Evolutionary conservation across 2,113 vertebrate genomes (phyloP).

Genomic region (Collichthys lucidus): DNA sequence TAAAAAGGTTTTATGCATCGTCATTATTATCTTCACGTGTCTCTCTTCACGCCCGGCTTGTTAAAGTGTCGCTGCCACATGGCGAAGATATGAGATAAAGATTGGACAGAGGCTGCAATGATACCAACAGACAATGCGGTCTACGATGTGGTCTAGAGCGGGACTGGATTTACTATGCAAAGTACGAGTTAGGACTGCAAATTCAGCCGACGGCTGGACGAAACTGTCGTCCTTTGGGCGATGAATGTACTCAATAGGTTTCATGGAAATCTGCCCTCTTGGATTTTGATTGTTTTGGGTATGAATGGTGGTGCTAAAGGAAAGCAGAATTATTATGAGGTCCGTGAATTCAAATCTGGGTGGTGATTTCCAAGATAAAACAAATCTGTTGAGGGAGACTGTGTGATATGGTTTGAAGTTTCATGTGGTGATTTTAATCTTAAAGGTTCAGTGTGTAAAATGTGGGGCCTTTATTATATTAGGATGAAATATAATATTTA

Average conservation of each 20-base stretch:
- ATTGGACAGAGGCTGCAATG: neutral
- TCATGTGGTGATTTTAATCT: no score
- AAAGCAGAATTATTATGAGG: no score
- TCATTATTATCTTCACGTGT: slow-evolving; percentile 27
- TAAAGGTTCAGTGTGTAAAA: no score
- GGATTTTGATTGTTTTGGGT: neutral
- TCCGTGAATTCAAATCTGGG: no score
- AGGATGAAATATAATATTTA: no score
- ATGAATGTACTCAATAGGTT: neutral
- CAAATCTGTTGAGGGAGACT: no score
- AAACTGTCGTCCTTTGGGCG: no score
- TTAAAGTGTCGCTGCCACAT: slow-evolving; percentile 21
- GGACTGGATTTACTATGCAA: neutral
- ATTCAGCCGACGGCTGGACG: neutral
- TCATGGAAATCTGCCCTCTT: no score
- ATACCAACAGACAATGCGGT: neutral
- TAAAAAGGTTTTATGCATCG: slow-evolving; percentile 19
- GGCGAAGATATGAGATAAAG: neutral
- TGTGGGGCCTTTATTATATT: no score
- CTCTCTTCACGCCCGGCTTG: neutral
- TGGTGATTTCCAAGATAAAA: no score
- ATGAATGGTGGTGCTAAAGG: neutral
- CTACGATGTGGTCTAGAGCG: neutral
- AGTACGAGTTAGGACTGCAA: neutral
- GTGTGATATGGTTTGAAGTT: no score